A percentile compares a stretch with the other conserved stretches of the same genome.
phyloP scores from a whole-genome alignment of 2,797 vertebrate genomes.

The Propithecus deckenii region DNA sequence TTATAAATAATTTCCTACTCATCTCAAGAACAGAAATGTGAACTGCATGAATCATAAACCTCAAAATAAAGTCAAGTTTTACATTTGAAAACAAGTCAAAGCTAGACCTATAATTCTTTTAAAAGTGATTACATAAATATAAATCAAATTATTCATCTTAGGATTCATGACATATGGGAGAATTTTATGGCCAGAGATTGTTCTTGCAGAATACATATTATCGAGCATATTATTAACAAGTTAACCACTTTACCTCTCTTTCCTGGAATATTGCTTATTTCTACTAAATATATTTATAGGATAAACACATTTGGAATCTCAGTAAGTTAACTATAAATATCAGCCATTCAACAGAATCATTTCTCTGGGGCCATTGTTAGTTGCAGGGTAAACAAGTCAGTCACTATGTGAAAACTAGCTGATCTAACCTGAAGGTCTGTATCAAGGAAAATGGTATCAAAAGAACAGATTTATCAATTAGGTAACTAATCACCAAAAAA shows the following conservation, averaged over 20 bases:
- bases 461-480: neutral
- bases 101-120: neutral
- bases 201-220: neutral
- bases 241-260: neutral
- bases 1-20: neutral
- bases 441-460: neutral
- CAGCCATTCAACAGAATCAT: neutral
- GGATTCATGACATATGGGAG: neutral
- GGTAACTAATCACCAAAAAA: neutral
- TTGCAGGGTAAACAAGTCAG: neutral
- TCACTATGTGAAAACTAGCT: neutral
- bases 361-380: neutral
- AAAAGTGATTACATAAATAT: neutral
- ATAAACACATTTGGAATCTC: neutral
- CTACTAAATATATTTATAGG: neutral
- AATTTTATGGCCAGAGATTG: neutral
- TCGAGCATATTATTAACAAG: neutral
- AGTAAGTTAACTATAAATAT: neutral
- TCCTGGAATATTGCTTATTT: neutral
- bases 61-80: neutral
- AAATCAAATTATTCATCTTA: neutral
- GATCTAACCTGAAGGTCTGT: neutral
- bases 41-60: neutral
- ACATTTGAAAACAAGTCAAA: neutral
- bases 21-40: neutral